These are phyloP conservation scores for Vesta saturnalis DNA, from an alignment of 2,888 invertebrate species.

Conservation along the genomic window DNA sequence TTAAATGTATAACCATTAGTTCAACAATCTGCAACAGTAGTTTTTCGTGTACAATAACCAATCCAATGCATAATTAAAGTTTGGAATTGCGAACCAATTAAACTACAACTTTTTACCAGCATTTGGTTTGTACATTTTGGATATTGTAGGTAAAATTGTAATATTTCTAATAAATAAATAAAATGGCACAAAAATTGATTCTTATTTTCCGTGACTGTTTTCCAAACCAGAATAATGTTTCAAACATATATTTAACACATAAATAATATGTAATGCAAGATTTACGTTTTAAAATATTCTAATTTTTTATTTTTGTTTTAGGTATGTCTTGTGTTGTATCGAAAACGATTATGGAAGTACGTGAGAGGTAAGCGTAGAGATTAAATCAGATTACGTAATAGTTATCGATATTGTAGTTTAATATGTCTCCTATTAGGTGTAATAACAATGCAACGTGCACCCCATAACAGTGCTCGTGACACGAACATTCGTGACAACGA, in stretches of 20 bases:
- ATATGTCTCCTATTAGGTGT: slow-evolving; percentile 20
- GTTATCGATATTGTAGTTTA: not conserved
- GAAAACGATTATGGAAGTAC: not conserved
- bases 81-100: too few species aligned
- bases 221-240: too few species aligned
- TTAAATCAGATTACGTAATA: slow-evolving; percentile 1
- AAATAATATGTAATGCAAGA: too few species aligned
- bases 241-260: too few species aligned
- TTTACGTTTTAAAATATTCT: not conserved
- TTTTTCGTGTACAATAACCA: too few species aligned
- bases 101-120: too few species aligned
- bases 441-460: slow-evolving; percentile 36
- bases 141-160: too few species aligned
- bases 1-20: too few species aligned
- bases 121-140: too few species aligned
- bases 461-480: slow-evolving; percentile 23
- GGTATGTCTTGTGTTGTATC: not conserved
- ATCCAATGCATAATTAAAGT: too few species aligned
- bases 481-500: slow-evolving; percentile 42
- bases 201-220: not conserved
- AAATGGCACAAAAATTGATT: not conserved
- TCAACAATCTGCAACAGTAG: too few species aligned
- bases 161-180: too few species aligned
- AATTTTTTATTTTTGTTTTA: not conserved
- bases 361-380: not conserved